A percentile compares a stretch with the other conserved stretches of the same genome.
phyloP scores from a whole-genome alignment of 2,888 invertebrate species.

The Philopedon plagiatum region DNA sequence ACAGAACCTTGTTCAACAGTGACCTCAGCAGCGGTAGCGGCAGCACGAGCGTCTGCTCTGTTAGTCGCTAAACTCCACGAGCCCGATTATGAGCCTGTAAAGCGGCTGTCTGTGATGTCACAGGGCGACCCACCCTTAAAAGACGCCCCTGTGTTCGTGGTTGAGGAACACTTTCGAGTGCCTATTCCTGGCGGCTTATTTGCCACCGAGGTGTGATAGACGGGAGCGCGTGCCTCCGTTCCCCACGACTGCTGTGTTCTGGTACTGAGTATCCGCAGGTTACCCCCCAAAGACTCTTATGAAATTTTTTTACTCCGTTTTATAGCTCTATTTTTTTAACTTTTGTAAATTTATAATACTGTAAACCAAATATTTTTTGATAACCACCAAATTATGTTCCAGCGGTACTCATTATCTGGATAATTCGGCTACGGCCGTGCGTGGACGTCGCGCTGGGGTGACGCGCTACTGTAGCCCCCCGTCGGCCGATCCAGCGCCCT shows the following conservation, averaged over 20 bases:
- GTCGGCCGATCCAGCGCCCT: constrained; percentile 39
- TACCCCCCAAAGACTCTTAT: constrained; percentile 18
- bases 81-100: constrained; percentile 70
- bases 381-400: constrained; percentile 52
- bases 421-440: constrained; percentile 57
- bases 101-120: constrained; percentile 70
- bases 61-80: constrained; percentile 69
- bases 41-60: constrained; percentile 70
- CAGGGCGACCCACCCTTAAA: constrained; percentile 44
- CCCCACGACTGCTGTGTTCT: constrained; percentile 49
- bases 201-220: constrained; percentile 81
- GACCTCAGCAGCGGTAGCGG: constrained; percentile 46
- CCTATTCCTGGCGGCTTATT: constrained; percentile 76
- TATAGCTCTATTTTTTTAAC: constrained; percentile 10
- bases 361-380: constrained; percentile 8
- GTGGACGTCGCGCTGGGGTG: constrained; percentile 48
- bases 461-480: constrained; percentile 36
- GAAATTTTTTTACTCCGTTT: constrained; percentile 20
- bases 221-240: constrained; percentile 14
- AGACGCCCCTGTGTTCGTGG: constrained; percentile 74
- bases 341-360: constrained; percentile 14
- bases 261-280: constrained; percentile 43
- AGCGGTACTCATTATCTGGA: constrained; percentile 55
- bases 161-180: constrained; percentile 81
- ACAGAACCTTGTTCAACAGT: constrained; percentile 78